phyloP scores from a whole-genome alignment of 2,797 vertebrate species.

The Spinibarbus caldwelli region DNA sequence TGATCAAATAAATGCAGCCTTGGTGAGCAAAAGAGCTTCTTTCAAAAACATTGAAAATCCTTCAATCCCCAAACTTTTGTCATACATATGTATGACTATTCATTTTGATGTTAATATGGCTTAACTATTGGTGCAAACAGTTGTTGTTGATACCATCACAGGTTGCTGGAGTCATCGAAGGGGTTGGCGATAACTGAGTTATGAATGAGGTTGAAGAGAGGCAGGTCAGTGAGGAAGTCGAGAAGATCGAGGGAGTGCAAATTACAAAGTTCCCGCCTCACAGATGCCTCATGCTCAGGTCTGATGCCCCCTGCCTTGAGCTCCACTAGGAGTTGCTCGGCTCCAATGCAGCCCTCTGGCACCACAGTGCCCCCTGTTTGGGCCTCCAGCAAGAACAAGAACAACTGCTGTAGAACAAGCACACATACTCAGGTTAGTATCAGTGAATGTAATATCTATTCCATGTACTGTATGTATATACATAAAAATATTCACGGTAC shows the following conservation, averaged over 20 bases:
- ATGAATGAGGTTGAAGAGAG: slow-evolving; percentile 78
- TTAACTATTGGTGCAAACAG: background rate
- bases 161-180: slow-evolving; percentile 66
- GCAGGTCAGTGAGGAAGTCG: slow-evolving; percentile 77
- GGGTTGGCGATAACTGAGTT: slow-evolving; percentile 75
- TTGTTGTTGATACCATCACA: slow-evolving; percentile 60
- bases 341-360: slow-evolving; percentile 68
- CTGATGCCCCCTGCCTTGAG: slow-evolving; percentile 75
- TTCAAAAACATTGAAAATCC: background rate
- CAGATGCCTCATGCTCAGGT: slow-evolving; percentile 64
- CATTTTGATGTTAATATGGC: background rate
- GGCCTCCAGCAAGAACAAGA: slow-evolving; percentile 79
- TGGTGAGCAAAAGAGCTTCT: background rate
- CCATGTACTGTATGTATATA: background rate
- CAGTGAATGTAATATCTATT: background rate
- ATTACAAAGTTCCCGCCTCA: slow-evolving; percentile 65
- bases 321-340: slow-evolving; percentile 76
- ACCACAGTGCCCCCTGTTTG: slow-evolving; percentile 62
- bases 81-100: background rate
- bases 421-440: slow-evolving; percentile 57
- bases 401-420: slow-evolving; percentile 72
- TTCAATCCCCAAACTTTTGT: background rate
- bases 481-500: background rate
- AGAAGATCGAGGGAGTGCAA: slow-evolving; percentile 72
- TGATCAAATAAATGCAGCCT: background rate